Evolutionary conservation across 2,113 vertebrate genomes (phyloP).

Genomic region (Callopanchax toddi): DNA sequence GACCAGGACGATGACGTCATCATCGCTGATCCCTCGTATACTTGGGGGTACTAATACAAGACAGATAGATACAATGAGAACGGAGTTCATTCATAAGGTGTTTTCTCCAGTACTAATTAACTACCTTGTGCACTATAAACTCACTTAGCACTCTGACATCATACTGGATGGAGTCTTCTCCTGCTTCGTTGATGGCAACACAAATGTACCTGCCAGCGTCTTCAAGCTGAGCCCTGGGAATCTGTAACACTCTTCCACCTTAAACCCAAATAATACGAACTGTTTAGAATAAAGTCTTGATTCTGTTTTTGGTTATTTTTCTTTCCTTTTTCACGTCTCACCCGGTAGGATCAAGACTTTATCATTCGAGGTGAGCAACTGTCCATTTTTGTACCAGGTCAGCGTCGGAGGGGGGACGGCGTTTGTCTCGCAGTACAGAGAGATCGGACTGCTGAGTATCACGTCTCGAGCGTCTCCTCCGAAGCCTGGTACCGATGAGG

Average conservation of each 20-base stretch:
- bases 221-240: conserved; percentile 83
- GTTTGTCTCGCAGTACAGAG: conserved; percentile 91
- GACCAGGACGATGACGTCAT: conserved; percentile 87
- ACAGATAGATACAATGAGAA: background rate
- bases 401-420: conserved; percentile 93
- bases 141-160: conserved; percentile 89
- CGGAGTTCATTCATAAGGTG: background rate
- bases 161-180: conserved; percentile 94
- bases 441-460: conserved; percentile 90
- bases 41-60: conserved; percentile 85
- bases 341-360: conserved; percentile 91
- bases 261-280: conserved; percentile 24
- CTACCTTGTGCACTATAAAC: conserved; percentile 44
- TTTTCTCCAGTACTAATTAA: background rate
- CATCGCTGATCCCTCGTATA: conserved; percentile 82
- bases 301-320: background rate
- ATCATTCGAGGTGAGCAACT: conserved; percentile 83
- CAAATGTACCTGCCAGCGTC: conserved; percentile 90
- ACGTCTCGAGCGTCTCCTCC: conserved; percentile 85
- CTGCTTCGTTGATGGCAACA: conserved; percentile 93
- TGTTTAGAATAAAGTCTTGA: background rate
- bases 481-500: conserved; percentile 63
- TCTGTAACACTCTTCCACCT: conserved; percentile 93
- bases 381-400: conserved; percentile 93
- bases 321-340: conserved; percentile 49